Conservation (phyloP, 2,797 vertebrate genomes). For the Sebastes taczanowskii region DNA sequence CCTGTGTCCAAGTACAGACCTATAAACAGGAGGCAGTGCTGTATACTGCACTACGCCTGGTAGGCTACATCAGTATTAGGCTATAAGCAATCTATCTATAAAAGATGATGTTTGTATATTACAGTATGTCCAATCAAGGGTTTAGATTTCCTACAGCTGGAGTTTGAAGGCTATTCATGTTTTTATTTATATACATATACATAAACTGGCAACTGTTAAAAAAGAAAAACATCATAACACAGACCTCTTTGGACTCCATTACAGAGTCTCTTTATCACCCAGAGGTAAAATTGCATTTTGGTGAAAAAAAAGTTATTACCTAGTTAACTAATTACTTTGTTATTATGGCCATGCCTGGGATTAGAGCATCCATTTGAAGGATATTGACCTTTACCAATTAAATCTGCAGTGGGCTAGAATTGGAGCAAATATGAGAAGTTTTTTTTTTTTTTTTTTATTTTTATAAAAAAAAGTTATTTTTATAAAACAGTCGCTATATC, state of each 20-base stretch:
- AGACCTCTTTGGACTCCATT: neutral
- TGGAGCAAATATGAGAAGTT: too few relatives aligned
- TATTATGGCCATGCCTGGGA: neutral
- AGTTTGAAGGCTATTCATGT: neutral
- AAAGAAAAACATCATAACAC: neutral
- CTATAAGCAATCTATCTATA: neutral
- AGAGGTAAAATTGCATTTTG: neutral
- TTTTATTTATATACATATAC: neutral
- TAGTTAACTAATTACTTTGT: neutral
- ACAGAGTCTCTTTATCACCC: neutral
- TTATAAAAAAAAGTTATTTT: too few relatives aligned
- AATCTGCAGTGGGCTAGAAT: too few relatives aligned
- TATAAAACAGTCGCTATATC: too few relatives aligned
- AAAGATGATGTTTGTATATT: neutral
- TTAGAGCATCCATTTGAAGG: neutral
- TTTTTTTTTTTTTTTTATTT: too few relatives aligned
- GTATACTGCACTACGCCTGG: neutral
- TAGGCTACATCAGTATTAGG: too few relatives aligned
- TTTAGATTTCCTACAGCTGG: neutral
- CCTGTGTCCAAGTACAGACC: neutral
- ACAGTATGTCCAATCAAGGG: neutral
- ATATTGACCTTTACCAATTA: neutral
- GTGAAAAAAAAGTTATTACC: neutral
- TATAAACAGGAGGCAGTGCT: neutral
- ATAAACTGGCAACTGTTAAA: neutral